Evolutionary conservation across 2,888 invertebrate genomes (phyloP), one percentile per base, ranked within the genome.

Genomic region (Lydus trimaculatus): DNA sequence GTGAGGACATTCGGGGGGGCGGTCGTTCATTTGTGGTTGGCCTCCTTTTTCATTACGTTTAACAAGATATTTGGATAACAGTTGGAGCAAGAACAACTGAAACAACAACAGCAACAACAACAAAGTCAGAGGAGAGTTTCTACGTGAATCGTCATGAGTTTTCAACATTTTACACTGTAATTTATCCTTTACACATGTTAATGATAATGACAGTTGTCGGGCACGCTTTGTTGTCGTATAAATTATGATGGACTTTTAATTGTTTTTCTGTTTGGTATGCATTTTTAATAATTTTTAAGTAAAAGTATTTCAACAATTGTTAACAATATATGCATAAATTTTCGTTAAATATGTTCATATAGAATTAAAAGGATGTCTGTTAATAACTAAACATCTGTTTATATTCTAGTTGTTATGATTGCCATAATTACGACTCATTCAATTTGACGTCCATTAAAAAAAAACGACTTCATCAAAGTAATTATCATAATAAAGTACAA

Each of bases 401-500:
- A 48, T 56, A 52, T 31, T 31, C 36, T 65, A 60, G 65, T 65
- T 65, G 48, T 65, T 65, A 60, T 48, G 58, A 59, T 28, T 39
- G 28, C 70, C 67, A 73, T 74, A 75, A 76, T 77, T 76, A 75
- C 65, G 65, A 60, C 73, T 73, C 75, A 75, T 75, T 74, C 74
- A 66, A 66, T 72, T 72, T 71, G 72, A 71, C 70, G 39, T 65
- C 39, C 52, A 58, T 75, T 69, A 66, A 70, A 63, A 72, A 70
- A 20, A 20, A 48, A 48, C 43, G 20, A 72, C 62, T 72, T 71
- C 72, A 72, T 73, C 69, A 71, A 65, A 66, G 73, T 74, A 76
- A 77, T 78, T 74, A 75, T 77, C 73, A 78, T 77, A 75, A 77
- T 75, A 74, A 77, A 76, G 73, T 76, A 69, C 65, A 74, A 74